These are phyloP conservation scores for Aplocera efformata DNA, from an alignment of 2,888 invertebrate species.

Conservation along the genomic window DNA sequence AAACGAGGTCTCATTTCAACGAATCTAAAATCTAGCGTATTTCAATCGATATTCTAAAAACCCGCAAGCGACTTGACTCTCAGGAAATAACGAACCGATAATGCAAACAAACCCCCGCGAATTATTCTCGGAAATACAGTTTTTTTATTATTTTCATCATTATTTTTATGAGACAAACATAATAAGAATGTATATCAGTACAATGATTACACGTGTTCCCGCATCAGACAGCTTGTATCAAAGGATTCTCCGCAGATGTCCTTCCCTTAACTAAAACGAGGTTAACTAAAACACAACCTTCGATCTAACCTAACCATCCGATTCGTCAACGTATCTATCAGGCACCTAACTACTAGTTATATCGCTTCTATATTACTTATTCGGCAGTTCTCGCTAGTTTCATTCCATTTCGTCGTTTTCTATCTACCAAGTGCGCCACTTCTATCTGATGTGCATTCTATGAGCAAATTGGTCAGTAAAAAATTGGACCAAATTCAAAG, in stretches of 20 bases:
- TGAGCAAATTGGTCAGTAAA: slow-evolving; percentile 67
- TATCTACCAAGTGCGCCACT: slow-evolving; percentile 64
- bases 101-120: slow-evolving; percentile 8
- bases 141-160: slow-evolving; percentile 8
- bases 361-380: slow-evolving; percentile 37
- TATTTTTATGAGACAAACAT: slow-evolving; percentile 2
- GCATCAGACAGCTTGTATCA: slow-evolving; percentile 3
- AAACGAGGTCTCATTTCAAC: slow-evolving; percentile 34
- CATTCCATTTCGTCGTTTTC: slow-evolving; percentile 36
- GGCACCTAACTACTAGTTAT: slow-evolving; percentile 38
- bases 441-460: slow-evolving; percentile 66
- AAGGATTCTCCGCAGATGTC: slow-evolving; percentile 15
- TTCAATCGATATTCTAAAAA: slow-evolving; percentile 17
- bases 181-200: slow-evolving; percentile 15
- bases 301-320: slow-evolving; percentile 23
- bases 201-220: slow-evolving; percentile 4
- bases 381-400: slow-evolving; percentile 71
- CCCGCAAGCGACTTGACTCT: slow-evolving; percentile 12
- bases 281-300: slow-evolving; percentile 30
- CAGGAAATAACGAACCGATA: not conserved
- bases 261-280: slow-evolving; percentile 23
- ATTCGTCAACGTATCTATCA: slow-evolving; percentile 28
- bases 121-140: slow-evolving; percentile 4
- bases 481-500: slow-evolving; percentile 58
- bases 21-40: slow-evolving; percentile 42